phyloP scores from a whole-genome alignment of 2,113 vertebrate species.

The Podocnemis expansa region DNA sequence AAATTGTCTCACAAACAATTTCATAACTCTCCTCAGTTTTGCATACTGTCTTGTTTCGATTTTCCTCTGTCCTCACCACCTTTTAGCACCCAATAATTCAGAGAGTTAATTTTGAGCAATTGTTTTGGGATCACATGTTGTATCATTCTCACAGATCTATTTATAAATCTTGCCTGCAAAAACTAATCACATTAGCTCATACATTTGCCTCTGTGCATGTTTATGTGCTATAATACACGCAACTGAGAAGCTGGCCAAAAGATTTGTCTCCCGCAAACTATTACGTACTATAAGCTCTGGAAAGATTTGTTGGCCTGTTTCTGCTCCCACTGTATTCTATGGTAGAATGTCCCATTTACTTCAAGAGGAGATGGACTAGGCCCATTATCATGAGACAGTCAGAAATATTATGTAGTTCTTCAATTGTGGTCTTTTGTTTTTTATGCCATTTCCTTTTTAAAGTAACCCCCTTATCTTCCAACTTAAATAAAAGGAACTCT shows the following conservation, averaged over 20 bases:
- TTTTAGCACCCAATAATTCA: neutral
- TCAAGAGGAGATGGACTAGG: neutral
- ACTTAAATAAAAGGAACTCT: neutral
- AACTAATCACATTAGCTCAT: neutral
- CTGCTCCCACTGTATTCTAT: neutral
- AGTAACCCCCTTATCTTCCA: neutral
- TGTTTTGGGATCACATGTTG: neutral
- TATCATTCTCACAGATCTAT: neutral
- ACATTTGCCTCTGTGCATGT: neutral
- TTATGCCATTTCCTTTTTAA: neutral
- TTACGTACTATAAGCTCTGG: neutral
- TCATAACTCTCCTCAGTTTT: neutral
- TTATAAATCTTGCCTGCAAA: neutral
- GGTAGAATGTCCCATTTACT: neutral
- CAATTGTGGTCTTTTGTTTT: neutral
- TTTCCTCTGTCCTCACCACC: neutral
- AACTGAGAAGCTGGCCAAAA: neutral
- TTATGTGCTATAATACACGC: accelerated
- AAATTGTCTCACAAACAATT: slow-evolving; percentile 2
- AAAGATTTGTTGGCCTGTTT: neutral
- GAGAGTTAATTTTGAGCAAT: neutral
- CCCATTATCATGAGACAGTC: neutral
- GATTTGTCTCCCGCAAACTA: neutral
- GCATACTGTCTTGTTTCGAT: neutral
- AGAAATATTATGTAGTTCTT: neutral